A percentile compares a stretch with the other conserved stretches of the same genome.
phyloP scores from a whole-genome alignment of 2,888 invertebrate genomes.

The Pharmacophagus antenor region DNA sequence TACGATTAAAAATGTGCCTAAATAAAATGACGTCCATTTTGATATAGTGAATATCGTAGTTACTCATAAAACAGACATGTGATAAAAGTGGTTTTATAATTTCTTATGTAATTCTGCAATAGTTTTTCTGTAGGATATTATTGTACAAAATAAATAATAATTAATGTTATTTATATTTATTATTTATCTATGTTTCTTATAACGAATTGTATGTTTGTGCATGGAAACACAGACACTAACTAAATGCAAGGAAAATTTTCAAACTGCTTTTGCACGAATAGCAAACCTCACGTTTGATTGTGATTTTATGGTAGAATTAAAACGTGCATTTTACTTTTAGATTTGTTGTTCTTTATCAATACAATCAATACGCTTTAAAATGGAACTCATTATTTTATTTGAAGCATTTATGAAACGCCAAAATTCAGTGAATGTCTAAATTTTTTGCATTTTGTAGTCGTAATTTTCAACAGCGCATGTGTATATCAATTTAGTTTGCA shows the following conservation, averaged over 20 bases:
- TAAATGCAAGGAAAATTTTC: not conserved
- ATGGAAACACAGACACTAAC: not conserved
- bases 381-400: not conserved
- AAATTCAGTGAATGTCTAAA: no score
- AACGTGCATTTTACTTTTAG: not conserved
- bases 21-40: not conserved
- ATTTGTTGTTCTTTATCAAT: no score
- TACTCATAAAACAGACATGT: not conserved
- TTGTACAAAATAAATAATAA: not conserved
- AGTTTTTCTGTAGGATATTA: not conserved
- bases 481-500: no score
- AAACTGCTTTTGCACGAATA: no score
- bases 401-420: not conserved
- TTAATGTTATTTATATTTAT: not conserved
- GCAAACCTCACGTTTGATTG: not conserved
- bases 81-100: not conserved
- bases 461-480: no score
- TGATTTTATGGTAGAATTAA: not conserved
- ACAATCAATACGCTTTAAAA: no score
- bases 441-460: no score
- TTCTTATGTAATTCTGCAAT: not conserved
- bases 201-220: not conserved
- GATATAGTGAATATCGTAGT: not conserved
- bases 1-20: slow-evolving; percentile 7
- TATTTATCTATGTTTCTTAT: not conserved